phyloP scores from a whole-genome alignment of 2,113 vertebrate genomes.

The Chloropsis cyanopogon region DNA sequence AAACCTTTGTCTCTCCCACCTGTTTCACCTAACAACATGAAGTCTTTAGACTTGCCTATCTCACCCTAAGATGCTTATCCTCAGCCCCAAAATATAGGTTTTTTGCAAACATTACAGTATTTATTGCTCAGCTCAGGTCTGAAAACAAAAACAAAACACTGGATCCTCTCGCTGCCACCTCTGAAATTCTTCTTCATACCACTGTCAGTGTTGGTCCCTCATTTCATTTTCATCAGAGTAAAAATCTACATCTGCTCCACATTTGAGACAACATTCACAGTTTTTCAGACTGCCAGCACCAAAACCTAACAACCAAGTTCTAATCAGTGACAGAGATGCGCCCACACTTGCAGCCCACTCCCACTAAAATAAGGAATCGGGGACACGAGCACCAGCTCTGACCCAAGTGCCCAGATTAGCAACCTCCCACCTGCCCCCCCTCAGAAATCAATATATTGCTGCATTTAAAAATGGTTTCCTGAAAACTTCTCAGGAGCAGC shows the following conservation, averaged over 20 bases:
- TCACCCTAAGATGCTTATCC: not conserved
- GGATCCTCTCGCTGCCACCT: not conserved
- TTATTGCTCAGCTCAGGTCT: not conserved
- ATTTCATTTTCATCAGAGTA: not conserved
- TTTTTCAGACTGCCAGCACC: conserved; percentile 52
- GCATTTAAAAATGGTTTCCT: conserved; percentile 30
- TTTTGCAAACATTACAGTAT: not conserved
- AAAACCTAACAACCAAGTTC: conserved; percentile 45
- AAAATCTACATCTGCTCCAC: conserved; percentile 46
- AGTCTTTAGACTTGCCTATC: not conserved
- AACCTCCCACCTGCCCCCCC: conserved; percentile 35
- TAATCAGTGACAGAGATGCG: conserved; percentile 44
- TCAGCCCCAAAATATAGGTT: not conserved
- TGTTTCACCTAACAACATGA: not conserved
- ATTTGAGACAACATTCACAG: conserved; percentile 42
- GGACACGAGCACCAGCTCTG: conserved; percentile 39
- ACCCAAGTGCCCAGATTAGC: conserved; percentile 52
- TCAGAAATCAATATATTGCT: conserved; percentile 41
- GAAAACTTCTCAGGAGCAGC: conserved; percentile 44
- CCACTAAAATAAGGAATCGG: conserved; percentile 56
- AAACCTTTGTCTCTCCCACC: not conserved
- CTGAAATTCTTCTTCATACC: not conserved
- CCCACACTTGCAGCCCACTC: conserved; percentile 52
- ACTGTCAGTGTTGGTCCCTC: not conserved
- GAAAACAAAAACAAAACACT: conserved; percentile 20